These are phyloP conservation scores for Podiceps cristatus DNA, from an alignment of 2,113 vertebrate species.

Conservation along the genomic window DNA sequence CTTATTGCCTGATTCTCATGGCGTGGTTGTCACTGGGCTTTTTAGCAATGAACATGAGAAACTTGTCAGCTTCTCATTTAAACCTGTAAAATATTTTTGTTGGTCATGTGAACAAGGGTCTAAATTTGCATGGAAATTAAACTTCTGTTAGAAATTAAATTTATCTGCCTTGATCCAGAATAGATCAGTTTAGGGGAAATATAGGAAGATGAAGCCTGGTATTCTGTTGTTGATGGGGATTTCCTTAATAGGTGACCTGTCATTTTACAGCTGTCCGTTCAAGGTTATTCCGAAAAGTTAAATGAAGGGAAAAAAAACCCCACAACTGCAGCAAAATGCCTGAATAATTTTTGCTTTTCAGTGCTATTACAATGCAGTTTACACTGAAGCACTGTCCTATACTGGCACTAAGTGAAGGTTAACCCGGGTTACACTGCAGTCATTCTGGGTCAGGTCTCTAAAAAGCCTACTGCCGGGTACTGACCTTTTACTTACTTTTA, in stretches of 20 bases:
- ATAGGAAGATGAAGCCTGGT: background rate
- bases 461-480: background rate
- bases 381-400: constrained; percentile 1
- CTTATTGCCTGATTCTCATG: background rate
- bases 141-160: background rate
- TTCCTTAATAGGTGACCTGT: background rate
- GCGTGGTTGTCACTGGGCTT: background rate
- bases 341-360: background rate
- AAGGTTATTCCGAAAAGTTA: no score
- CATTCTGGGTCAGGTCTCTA: constrained; percentile 41
- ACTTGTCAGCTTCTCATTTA: background rate
- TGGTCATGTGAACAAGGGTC: background rate
- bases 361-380: background rate
- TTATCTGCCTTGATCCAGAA: background rate
- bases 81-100: background rate
- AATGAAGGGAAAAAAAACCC: no score
- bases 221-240: background rate
- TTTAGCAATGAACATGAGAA: background rate
- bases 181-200: background rate
- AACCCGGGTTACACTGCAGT: background rate
- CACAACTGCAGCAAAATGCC: background rate
- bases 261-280: background rate
- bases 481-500: constrained; percentile 61
- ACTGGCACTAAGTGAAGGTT: constrained; percentile 13
- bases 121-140: background rate